Percentiles rank a stretch among this genome's conserved stretches.
Conservation (phyloP, 2,888 invertebrate species). For the Pseudococcus jackbeardsleyi region DNA sequence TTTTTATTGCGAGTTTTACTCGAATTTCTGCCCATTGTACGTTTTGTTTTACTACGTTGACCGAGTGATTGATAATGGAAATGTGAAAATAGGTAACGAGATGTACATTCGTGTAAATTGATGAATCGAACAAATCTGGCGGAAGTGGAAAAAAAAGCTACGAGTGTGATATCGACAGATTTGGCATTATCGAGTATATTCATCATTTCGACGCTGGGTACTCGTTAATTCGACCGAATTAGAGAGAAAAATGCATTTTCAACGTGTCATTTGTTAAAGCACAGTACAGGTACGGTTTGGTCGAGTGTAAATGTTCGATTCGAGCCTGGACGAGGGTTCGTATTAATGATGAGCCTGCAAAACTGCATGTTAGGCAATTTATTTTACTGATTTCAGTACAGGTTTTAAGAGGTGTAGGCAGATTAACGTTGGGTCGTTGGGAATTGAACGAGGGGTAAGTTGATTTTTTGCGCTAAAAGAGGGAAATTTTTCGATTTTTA, state of each 20-base stretch:
- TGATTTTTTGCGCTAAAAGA: too few species aligned
- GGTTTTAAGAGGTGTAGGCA: too few species aligned
- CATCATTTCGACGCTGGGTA: background rate
- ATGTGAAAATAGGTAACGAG: background rate
- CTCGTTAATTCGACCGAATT: conserved; percentile 10
- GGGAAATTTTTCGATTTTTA: too few species aligned
- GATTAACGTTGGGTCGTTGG: too few species aligned
- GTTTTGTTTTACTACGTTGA: background rate
- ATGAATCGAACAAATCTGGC: background rate
- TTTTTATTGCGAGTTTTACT: background rate
- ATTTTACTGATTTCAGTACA: background rate
- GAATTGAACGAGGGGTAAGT: too few species aligned
- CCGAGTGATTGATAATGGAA: background rate
- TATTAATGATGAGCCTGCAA: background rate
- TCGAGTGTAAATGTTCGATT: background rate
- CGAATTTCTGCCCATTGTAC: background rate
- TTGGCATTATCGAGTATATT: background rate
- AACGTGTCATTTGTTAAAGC: background rate
- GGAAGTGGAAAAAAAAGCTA: background rate
- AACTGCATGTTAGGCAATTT: background rate
- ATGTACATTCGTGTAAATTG: conserved; percentile 1
- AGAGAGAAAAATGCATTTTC: conserved; percentile 1
- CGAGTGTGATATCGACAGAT: background rate
- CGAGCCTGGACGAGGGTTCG: background rate
- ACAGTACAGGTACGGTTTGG: background rate